phyloP scores from a whole-genome alignment of 1,140 invertebrate genomes.

The Pygmarrhopalites habei region DNA sequence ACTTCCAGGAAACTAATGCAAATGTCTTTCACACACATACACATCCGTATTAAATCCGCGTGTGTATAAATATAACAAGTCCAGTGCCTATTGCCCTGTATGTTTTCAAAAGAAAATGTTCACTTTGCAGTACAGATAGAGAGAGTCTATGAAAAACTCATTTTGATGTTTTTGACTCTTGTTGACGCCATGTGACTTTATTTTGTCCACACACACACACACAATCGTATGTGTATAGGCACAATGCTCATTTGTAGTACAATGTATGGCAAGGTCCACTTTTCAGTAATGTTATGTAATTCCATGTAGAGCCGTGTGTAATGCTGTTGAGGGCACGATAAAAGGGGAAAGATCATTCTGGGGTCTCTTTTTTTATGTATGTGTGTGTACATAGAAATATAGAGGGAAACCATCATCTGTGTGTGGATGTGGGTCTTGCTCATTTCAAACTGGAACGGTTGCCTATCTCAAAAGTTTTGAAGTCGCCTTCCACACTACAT shows the following conservation, averaged over 20 bases:
- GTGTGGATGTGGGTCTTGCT: background rate
- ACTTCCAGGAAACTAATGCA: background rate
- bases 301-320: no score
- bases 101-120: background rate
- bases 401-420: background rate
- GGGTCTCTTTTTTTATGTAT: background rate
- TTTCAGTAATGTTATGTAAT: no score
- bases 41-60: no score
- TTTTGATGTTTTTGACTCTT: background rate
- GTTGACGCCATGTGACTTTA: background rate
- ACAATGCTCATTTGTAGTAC: no score
- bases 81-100: background rate
- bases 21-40: background rate
- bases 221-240: no score
- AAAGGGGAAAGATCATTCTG: no score
- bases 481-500: background rate
- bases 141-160: background rate
- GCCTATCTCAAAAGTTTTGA: background rate
- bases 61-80: no score
- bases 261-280: no score
- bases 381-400: background rate
- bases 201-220: background rate
- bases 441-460: no score
- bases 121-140: background rate
- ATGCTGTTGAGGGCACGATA: no score